These are phyloP conservation scores for Drosophila tanythrix DNA, from an alignment of 2,888 invertebrate genomes.

Conservation along the genomic window DNA sequence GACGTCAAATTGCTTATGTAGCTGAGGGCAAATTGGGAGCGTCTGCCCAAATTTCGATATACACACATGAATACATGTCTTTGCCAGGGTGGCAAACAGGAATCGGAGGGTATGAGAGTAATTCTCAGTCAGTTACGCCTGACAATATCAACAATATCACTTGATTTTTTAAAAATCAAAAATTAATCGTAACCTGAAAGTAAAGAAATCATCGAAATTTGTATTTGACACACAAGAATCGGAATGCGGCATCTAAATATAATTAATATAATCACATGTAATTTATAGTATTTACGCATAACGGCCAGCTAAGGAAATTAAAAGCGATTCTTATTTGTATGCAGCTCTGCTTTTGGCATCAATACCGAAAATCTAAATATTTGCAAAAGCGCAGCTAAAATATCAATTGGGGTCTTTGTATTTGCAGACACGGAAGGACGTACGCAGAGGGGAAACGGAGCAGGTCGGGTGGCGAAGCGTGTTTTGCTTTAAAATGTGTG, in stretches of 20 bases:
- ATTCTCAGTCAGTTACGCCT: no score
- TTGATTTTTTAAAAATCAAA: no score
- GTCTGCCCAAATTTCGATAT: slow-evolving; percentile 27
- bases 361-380: slow-evolving; percentile 44
- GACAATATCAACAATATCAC: no score
- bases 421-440: not conserved
- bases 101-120: not conserved
- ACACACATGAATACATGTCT: slow-evolving; percentile 15
- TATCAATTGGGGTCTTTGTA: slow-evolving; percentile 51
- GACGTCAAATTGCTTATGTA: slow-evolving; percentile 78
- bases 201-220: not conserved
- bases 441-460: not conserved
- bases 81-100: not conserved
- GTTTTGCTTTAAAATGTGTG: not conserved
- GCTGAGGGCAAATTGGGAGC: slow-evolving; percentile 44
- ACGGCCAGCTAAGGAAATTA: slow-evolving; percentile 56
- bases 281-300: slow-evolving; percentile 29
- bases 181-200: no score
- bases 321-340: slow-evolving; percentile 43
- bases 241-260: not conserved
- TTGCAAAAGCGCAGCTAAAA: slow-evolving; percentile 63
- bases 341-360: slow-evolving; percentile 55
- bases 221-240: not conserved
- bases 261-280: not conserved
- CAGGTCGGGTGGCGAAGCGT: not conserved